phyloP scores from a whole-genome alignment of 1,140 invertebrate genomes.

The Tetragonula clypearis region DNA sequence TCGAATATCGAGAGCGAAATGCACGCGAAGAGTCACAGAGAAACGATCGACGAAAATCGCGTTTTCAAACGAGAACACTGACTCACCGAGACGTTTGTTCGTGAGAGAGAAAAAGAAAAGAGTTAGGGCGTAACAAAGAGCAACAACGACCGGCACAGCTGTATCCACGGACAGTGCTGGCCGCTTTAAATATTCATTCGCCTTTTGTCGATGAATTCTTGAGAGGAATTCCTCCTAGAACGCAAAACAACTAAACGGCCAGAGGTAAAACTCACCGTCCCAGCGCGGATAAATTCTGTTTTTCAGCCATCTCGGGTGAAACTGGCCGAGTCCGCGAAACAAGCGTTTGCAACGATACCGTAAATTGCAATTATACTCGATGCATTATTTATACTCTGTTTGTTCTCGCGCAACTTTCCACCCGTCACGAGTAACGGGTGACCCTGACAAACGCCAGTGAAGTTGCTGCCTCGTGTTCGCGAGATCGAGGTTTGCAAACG shows the following conservation, averaged over 20 bases:
- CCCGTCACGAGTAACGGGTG: not conserved
- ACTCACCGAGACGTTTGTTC: not conserved
- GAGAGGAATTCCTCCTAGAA: not conserved
- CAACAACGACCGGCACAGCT: too few relatives aligned
- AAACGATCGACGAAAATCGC: not conserved
- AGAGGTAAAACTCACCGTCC: not conserved
- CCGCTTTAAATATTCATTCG: constrained; percentile 1
- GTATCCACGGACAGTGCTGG: too few relatives aligned
- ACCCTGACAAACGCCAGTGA: not conserved
- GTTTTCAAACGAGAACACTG: constrained; percentile 7
- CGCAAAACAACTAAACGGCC: not conserved
- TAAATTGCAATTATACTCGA: not conserved
- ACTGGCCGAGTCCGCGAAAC: not conserved
- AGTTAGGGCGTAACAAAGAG: not conserved
- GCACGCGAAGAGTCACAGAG: too few relatives aligned
- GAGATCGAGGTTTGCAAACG: too few relatives aligned
- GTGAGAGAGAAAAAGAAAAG: not conserved
- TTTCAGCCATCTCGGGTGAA: not conserved
- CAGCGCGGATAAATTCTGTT: not conserved
- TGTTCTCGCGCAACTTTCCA: not conserved
- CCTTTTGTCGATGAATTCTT: constrained; percentile 39
- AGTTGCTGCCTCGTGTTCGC: not conserved
- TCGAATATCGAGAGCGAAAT: too few relatives aligned
- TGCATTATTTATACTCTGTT: not conserved
- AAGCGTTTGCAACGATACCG: not conserved